Conservation (phyloP, 2,113 vertebrate genomes). For the Mixornis gularis region DNA sequence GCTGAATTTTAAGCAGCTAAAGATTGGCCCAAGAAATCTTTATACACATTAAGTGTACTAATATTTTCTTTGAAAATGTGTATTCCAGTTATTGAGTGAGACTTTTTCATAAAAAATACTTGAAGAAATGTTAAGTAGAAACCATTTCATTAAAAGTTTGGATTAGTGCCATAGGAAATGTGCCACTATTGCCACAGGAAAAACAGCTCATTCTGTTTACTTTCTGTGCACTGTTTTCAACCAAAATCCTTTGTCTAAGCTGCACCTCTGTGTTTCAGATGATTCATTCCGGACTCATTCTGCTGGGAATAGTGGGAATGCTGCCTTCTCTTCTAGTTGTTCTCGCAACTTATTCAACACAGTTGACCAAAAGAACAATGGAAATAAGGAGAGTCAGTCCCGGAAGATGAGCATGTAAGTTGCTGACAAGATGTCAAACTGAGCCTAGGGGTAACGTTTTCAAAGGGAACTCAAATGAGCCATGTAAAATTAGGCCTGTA, state of each 20-base stretch:
- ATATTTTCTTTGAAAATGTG: background rate
- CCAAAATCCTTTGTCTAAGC: background rate
- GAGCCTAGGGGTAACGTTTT: background rate
- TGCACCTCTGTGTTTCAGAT: conserved; percentile 69
- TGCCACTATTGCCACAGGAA: background rate
- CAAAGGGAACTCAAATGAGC: background rate
- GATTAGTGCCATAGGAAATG: background rate
- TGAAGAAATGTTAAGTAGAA: background rate
- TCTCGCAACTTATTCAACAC: conserved; percentile 76
- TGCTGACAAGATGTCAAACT: background rate
- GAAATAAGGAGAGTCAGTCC: conserved; percentile 80
- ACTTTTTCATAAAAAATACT: background rate
- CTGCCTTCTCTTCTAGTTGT: conserved; percentile 63
- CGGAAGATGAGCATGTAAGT: conserved; percentile 88
- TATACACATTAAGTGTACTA: background rate
- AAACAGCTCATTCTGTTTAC: background rate
- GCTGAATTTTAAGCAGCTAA: background rate
- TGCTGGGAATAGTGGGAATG: conserved; percentile 64
- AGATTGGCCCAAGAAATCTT: background rate
- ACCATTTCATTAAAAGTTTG: background rate
- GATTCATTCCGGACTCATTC: conserved; percentile 77
- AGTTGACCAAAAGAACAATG: conserved; percentile 74
- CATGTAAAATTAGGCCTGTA: background rate
- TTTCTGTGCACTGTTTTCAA: background rate
- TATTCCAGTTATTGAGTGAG: background rate